These are phyloP conservation scores for Dioctria linearis DNA, from an alignment of 2,888 invertebrate species.

Conservation along the genomic window DNA sequence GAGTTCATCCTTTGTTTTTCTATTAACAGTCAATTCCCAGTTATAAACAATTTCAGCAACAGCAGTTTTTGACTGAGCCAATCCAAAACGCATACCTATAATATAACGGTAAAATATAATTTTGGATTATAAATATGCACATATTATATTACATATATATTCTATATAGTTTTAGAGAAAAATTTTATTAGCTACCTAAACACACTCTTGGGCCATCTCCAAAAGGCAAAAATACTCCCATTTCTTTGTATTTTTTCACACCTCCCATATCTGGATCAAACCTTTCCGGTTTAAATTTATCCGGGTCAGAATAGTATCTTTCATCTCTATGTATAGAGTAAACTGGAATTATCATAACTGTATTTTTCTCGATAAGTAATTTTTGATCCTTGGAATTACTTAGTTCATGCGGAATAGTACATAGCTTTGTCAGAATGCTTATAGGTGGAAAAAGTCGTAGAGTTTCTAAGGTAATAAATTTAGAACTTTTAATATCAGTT, in stretches of 20 bases:
- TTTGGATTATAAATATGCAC: too few species aligned
- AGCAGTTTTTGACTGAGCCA: conserved; percentile 65
- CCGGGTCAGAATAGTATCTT: conserved; percentile 71
- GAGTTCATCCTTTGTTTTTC: conserved; percentile 62
- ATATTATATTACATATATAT: too few species aligned
- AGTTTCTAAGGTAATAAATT: conserved; percentile 62
- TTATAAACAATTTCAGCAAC: background rate
- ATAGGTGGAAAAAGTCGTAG: conserved; percentile 64
- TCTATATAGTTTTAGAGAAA: background rate
- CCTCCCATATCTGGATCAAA: conserved; percentile 68
- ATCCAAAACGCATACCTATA: conserved; percentile 63
- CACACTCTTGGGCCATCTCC: conserved; percentile 70
- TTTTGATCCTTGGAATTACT: conserved; percentile 59
- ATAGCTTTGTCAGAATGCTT: conserved; percentile 62
- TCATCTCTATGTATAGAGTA: conserved; percentile 71
- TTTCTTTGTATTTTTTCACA: conserved; percentile 61
- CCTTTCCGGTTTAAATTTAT: conserved; percentile 73
- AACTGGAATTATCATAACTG: conserved; percentile 60
- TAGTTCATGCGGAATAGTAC: conserved; percentile 61
- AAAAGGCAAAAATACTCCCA: conserved; percentile 67
- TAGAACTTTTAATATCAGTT: background rate
- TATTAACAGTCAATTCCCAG: background rate
- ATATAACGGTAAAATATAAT: conserved; percentile 7
- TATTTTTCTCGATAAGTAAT: conserved; percentile 58
- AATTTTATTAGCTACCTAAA: conserved; percentile 63